Conservation (phyloP, 2,888 invertebrate species). For the Abscondita cerata region DNA sequence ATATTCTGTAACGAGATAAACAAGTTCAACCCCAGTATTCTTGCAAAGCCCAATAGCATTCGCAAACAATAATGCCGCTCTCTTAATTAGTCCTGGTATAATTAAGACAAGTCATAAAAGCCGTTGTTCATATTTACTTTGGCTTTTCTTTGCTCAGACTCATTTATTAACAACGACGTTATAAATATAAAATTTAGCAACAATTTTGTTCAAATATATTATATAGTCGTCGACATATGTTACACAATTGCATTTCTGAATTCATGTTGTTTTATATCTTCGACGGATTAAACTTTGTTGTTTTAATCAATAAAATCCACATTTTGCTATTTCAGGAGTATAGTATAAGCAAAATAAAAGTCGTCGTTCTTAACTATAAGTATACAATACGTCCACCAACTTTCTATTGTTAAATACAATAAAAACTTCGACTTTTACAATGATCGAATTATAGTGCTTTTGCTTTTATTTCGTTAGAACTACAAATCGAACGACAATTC, state of each 20-base stretch:
- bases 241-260: too few relatives aligned
- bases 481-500: constrained; percentile 19
- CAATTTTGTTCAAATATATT: not conserved
- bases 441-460: not conserved
- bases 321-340: not conserved
- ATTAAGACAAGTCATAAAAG: constrained; percentile 43
- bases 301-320: not conserved
- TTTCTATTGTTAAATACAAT: constrained; percentile 12
- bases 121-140: constrained; percentile 42
- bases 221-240: too few relatives aligned
- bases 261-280: not conserved
- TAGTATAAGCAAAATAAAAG: not conserved
- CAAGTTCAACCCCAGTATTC: constrained; percentile 18
- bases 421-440: constrained; percentile 4
- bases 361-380: constrained; percentile 14
- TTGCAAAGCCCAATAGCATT: constrained; percentile 23
- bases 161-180: constrained; percentile 36
- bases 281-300: not conserved
- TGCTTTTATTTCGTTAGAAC: constrained; percentile 7
- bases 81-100: constrained; percentile 42
- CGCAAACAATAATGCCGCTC: constrained; percentile 27
- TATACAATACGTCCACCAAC: not conserved
- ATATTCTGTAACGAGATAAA: constrained; percentile 26
- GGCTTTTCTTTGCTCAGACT: constrained; percentile 38
- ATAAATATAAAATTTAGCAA: not conserved